Conservation (phyloP, 2,113 vertebrate species). For the Hippopotamus amphibius region DNA sequence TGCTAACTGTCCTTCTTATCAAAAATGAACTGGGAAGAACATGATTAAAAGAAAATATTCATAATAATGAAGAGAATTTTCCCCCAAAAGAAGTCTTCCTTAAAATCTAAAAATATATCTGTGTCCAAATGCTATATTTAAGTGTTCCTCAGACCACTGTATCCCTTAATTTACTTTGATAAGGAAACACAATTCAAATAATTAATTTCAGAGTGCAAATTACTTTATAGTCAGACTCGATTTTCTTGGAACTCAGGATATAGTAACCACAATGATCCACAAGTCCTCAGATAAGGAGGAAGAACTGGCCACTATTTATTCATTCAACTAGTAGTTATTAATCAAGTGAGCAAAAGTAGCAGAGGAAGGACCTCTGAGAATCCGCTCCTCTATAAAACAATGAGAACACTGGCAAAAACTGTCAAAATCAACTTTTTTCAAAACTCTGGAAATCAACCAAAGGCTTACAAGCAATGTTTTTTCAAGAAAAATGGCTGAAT, state of each 20-base stretch:
- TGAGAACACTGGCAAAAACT: not conserved
- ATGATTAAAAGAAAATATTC: not conserved
- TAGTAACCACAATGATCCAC: not conserved
- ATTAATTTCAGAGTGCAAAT: not conserved
- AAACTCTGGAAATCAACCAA: not conserved
- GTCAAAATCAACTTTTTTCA: not conserved
- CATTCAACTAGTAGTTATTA: not conserved
- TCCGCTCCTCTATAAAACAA: not conserved
- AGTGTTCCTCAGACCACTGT: not conserved
- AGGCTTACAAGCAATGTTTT: not conserved
- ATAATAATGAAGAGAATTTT: not conserved
- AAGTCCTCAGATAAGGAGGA: not conserved
- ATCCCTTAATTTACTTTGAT: not conserved
- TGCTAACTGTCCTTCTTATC: not conserved
- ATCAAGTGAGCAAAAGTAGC: not conserved
- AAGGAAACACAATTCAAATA: not conserved
- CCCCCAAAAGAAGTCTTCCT: not conserved
- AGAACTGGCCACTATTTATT: not conserved
- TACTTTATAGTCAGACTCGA: not conserved
- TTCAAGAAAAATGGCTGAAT: not conserved
- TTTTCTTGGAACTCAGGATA: not conserved
- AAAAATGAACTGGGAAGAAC: constrained; percentile 21
- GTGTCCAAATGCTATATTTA: not conserved
- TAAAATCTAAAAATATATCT: not conserved
- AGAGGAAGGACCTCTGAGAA: not conserved